Evolutionary conservation across 2,797 vertebrate species (phyloP), one percentile per base, ranked within the genome.

Genomic region (Gymnoscopelus microlampas): DNA sequence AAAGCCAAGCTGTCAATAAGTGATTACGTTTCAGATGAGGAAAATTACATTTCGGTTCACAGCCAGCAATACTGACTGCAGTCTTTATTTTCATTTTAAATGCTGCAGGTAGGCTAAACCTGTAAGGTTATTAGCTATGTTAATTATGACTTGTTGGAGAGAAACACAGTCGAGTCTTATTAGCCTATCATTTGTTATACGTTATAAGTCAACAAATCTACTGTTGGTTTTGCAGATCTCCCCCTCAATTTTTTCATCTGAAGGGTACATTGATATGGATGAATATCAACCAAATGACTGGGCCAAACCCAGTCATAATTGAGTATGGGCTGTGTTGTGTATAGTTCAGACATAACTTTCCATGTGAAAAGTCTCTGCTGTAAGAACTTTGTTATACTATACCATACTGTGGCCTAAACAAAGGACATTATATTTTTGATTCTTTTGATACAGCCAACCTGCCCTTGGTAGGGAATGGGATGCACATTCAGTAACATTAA

Each of bases 1-100:
- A 93, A 92, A 91, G 91, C 86, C 88, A 84, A 88, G 90, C 89
- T 94, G 91, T 94, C 93, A 92, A 93, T 93, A 93, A 91, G 94
- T 93, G 91, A 95, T 93, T 92, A 93, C 91, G 90, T 91, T 90
- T 88, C 89, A 92, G 88, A 91, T 85, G 82, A 89, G 84, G 89
- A 89, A 93, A 91, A 92, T 91, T 90, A 93, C 90, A 90, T 90
- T 89, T 90, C 74, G 79, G 78, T 82, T 85, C 66, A 44, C 39
- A 10, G 39, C 39, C 74, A 82, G 83, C 73, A 81, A 90, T 89
- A 85, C 74, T 53, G 74, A 87, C 80, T 78, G 78, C 79, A 78
- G 81, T 88, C 83, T 80, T 70, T 44, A 53, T 77, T 55, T 54
- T 74, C 80, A 80, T 76, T 85, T 86, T 89, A 89, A 91, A 92